Evolutionary conservation across 1,140 invertebrate species (phyloP).

Genomic region (Pomacea maculata): DNA sequence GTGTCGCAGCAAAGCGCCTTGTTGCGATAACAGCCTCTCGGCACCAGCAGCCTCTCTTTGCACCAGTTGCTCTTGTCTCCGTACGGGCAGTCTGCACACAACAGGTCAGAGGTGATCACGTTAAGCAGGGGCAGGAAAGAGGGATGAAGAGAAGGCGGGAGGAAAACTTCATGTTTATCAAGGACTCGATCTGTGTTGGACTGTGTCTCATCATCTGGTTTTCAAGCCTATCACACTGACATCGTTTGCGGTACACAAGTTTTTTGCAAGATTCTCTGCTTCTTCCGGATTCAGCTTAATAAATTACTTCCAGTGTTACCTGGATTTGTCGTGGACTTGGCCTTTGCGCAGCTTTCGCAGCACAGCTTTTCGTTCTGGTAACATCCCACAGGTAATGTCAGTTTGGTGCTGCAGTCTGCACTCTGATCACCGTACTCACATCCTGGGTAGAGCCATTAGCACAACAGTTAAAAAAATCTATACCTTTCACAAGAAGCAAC

Average conservation of each 20-base stretch:
- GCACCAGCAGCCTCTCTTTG: conserved; percentile 12
- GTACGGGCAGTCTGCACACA: conserved; percentile 24
- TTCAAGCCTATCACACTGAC: no score
- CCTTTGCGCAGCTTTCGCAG: conserved; percentile 20
- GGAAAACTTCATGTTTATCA: background rate
- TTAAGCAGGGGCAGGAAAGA: background rate
- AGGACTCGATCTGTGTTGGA: no score
- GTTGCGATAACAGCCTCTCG: conserved; percentile 29
- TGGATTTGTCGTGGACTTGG: conserved; percentile 3
- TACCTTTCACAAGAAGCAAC: background rate
- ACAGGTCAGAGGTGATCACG: background rate
- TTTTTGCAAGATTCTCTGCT: background rate
- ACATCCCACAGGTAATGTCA: conserved; percentile 20
- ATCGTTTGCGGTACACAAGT: background rate
- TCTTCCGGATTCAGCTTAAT: background rate
- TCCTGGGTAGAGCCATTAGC: background rate
- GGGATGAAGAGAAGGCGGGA: background rate
- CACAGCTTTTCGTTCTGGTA: conserved; percentile 27
- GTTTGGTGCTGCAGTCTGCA: conserved; percentile 7
- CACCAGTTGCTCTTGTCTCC: conserved; percentile 32
- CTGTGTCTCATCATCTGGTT: no score
- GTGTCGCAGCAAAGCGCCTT: conserved; percentile 24
- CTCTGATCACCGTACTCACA: conserved; percentile 24
- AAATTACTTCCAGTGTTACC: background rate
- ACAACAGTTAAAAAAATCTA: background rate